Percentiles rank a stretch among this genome's conserved stretches.
phyloP scores from a whole-genome alignment of 2,113 vertebrate genomes.

The Xenopus laevis region DNA sequence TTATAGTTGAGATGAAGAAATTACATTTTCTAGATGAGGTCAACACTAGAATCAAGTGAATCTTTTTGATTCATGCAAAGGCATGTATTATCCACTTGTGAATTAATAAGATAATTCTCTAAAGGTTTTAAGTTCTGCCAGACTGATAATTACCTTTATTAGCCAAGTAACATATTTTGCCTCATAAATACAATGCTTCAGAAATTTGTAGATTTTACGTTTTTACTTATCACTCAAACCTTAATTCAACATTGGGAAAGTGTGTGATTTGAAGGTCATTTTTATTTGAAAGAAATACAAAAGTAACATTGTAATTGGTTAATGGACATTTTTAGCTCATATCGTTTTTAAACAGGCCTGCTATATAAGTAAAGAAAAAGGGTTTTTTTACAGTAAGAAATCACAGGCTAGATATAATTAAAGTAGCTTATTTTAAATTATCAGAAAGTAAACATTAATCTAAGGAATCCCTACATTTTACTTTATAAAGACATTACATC shows the following conservation, averaged over 20 bases:
- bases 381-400: too few relatives aligned
- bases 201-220: constrained; percentile 61
- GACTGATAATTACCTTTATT: constrained; percentile 67
- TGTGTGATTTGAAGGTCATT: constrained; percentile 13
- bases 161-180: constrained; percentile 54
- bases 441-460: too few relatives aligned
- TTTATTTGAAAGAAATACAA: not conserved
- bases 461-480: too few relatives aligned
- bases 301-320: constrained; percentile 8
- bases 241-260: constrained; percentile 57
- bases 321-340: not conserved
- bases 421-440: too few relatives aligned
- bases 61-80: constrained; percentile 64
- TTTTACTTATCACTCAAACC: constrained; percentile 56
- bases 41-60: constrained; percentile 58
- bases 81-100: constrained; percentile 70
- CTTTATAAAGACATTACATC: too few relatives aligned
- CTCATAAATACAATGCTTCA: constrained; percentile 62
- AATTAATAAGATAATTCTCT: constrained; percentile 56
- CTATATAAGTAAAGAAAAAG: too few relatives aligned
- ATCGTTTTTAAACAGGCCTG: too few relatives aligned
- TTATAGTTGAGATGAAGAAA: constrained; percentile 57
- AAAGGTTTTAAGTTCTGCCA: constrained; percentile 52
- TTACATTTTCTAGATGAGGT: constrained; percentile 60
- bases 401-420: too few relatives aligned